Evolutionary conservation across 2,888 invertebrate species (phyloP), one percentile per base, ranked within the genome.

Genomic region (Cryptops parisi): DNA sequence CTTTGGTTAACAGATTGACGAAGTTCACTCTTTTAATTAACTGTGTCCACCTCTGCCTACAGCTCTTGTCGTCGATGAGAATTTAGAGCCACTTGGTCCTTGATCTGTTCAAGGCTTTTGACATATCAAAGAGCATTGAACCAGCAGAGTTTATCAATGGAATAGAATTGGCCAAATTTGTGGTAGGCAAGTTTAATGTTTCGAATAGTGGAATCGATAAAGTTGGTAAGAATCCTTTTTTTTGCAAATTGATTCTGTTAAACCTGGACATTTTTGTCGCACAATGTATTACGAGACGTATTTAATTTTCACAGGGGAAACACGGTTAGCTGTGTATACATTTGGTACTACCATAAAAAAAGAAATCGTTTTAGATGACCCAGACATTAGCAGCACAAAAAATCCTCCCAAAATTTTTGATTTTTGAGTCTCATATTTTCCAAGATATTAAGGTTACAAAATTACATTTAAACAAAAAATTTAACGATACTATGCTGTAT

Each of bases 51-150:
- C n/a, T n/a, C n/a, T 47, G 25, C 3, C 22, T 39, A 40, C 9
- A 2, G 4, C 12, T n/a, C 26, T 41, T 25, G 19, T 3, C 4
- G 43, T 51, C 17, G 51, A 41, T 4, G 15, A 23, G 12, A 22
- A 43, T 19, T 41, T 51, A 24, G 51, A 51, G 25, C 17, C 3
- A 6, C 17, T 23, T 19, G 51, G 51, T 17, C 17, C n/a, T 51
- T 1, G 51, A 51, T 43, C 26, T 51, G 19, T 24, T 51, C 19
- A 25, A 43, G 15, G 25, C 43, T 12, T 51, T 51, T 51, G 51
- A 51, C 21, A 51, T 43, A 43, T 51, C 51, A 12, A 51, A 43
- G 15, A 51, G 51, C 19, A 51, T 51, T n/a, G 3, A 9, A 24
- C 43, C 43, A 41, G 19, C 9, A 24, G 24, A 51, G 6, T 51